Percentiles rank a stretch among this genome's conserved stretches.
These are phyloP conservation scores for Pelagia noctiluca DNA, from an alignment of 30 jellyfish, hydroid and myxozoan genomes.

Conservation along the genomic window DNA sequence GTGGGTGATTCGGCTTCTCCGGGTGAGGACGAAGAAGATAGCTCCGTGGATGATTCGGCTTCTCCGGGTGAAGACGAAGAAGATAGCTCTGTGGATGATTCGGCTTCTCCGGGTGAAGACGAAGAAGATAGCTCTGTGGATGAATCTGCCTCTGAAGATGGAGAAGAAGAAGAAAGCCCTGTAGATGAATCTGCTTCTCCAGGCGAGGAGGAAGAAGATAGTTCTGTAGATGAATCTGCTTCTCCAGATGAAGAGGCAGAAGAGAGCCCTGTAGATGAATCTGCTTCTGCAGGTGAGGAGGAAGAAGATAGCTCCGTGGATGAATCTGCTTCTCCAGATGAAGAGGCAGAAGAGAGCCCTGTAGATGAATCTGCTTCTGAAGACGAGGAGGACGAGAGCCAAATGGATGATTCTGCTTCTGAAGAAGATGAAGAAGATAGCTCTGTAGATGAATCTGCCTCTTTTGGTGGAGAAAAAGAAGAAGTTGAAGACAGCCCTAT, in stretches of 20 bases:
- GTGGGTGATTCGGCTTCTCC: too few relatives aligned
- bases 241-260: too few relatives aligned
- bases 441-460: background rate
- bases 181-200: too few relatives aligned
- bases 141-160: background rate
- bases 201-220: background rate
- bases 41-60: too few relatives aligned
- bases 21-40: too few relatives aligned
- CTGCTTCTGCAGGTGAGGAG: constrained; percentile 4
- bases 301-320: constrained; percentile 3
- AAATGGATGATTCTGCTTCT: background rate
- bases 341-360: background rate
- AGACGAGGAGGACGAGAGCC: background rate
- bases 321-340: constrained; percentile 2
- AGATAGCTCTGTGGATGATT: constrained; percentile 6
- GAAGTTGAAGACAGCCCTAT: too few relatives aligned
- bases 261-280: constrained; percentile 3
- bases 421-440: constrained; percentile 10
- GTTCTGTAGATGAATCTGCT: background rate
- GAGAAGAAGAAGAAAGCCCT: background rate
- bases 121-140: background rate
- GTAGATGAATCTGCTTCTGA: background rate
- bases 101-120: background rate
- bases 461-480: too few relatives aligned
- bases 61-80: constrained; percentile 27